Evolutionary conservation across 2,888 invertebrate genomes (phyloP).

Genomic region (Lasioglossum oenotherae): DNA sequence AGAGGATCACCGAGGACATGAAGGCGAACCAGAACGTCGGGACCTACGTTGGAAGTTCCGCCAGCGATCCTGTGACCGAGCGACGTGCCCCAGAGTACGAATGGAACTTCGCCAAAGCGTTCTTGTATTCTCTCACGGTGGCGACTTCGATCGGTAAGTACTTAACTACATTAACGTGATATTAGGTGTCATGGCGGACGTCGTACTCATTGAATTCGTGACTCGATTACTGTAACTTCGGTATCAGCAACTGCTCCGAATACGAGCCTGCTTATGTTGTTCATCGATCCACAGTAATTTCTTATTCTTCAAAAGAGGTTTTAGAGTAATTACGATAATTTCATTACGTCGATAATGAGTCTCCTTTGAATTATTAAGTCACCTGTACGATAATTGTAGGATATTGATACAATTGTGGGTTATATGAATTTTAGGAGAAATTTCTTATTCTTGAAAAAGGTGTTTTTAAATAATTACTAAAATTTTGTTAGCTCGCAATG

Average conservation of each 20-base stretch:
- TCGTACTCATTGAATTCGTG: constrained; percentile 1
- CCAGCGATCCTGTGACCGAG: constrained; percentile 77
- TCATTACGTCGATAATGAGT: background rate
- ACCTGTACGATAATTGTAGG: background rate
- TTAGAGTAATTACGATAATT: background rate
- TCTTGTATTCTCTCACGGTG: constrained; percentile 97
- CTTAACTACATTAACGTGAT: constrained; percentile 50
- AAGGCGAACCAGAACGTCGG: constrained; percentile 85
- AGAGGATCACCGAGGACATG: constrained; percentile 92
- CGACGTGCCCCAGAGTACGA: constrained; percentile 87
- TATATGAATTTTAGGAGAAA: no score
- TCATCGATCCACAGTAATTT: background rate
- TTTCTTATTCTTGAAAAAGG: no score
- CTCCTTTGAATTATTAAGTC: background rate
- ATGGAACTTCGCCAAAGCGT: constrained; percentile 95
- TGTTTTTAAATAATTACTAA: no score
- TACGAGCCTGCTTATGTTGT: background rate
- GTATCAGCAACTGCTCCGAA: background rate
- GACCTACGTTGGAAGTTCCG: constrained; percentile 81
- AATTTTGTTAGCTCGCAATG: no score
- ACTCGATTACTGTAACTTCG: background rate
- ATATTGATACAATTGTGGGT: no score
- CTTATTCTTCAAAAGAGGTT: background rate
- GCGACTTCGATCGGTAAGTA: constrained; percentile 95
- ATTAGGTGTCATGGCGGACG: constrained; percentile 21